Conservation (phyloP, 2,113 vertebrate species). For the Cygnus atratus region DNA sequence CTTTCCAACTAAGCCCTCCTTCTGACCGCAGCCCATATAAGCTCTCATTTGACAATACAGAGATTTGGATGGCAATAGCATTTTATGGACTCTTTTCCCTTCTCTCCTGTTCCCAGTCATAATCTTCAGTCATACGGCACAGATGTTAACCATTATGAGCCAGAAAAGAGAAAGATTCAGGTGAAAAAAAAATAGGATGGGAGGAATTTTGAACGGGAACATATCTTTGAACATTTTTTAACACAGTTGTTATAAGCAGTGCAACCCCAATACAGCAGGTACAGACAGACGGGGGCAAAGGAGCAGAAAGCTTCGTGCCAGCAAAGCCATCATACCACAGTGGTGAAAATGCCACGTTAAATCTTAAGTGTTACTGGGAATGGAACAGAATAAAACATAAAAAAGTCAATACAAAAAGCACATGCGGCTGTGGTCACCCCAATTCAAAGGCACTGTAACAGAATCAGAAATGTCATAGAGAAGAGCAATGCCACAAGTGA, state of each 20-base stretch:
- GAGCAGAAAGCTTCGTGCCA: not conserved
- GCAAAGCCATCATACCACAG: not conserved
- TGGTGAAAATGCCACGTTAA: not conserved
- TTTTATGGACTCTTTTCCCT: not conserved
- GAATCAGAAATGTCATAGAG: not conserved
- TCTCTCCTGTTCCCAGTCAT: not conserved
- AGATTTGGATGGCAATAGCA: not conserved
- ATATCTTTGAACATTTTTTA: not conserved
- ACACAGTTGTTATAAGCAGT: not conserved
- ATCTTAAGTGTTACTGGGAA: not conserved
- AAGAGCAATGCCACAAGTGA: fast-evolving
- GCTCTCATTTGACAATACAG: not conserved
- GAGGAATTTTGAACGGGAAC: not conserved
- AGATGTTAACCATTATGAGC: not conserved
- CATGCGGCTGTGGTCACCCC: not conserved
- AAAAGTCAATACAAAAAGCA: not conserved
- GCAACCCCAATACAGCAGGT: not conserved
- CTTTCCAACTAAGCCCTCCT: not conserved
- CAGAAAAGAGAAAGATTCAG: not conserved
- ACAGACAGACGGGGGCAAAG: not conserved
- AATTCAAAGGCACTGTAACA: not conserved
- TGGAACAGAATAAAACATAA: not conserved
- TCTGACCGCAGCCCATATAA: not conserved
- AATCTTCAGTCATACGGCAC: not conserved
- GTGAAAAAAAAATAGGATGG: not conserved